Base-by-base conservation (phyloP, 2,797 vertebrate species). In the Glyptemys insculpta region DNA sequence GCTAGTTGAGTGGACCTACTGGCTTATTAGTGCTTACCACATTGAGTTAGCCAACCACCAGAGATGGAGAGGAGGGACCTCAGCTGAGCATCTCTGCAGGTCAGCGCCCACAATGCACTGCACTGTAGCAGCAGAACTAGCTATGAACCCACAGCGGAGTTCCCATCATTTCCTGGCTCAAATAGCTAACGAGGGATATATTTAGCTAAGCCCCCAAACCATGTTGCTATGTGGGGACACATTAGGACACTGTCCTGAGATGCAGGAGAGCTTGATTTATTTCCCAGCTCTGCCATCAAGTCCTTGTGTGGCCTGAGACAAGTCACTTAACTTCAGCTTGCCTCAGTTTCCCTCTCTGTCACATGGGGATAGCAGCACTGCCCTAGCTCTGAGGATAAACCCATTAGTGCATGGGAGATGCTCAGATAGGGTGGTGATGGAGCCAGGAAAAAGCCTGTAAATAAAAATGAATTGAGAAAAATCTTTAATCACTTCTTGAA, bases 121-220 rank as follows among this genome's bases (percentile, higher is more conserved):
- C 59, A 62, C 25, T 29, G 11, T 2, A 29, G 27, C 25, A 29
- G 12, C 14, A 1, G 31, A 34, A 34, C 59, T 62, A 31, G 29
- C 59, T 62, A 16, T 15, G 59, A 62, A 62, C 59, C 29, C 76
- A 79, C 31, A 31, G 29, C 15, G 6, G 29, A 34, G 10, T 8
- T 14, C 44, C n/a, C 0, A 0, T 3, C 76, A 57, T 56, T 29
- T 21, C 3, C 44, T 31, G 0, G 31, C 31, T 62, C 59, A 34
- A 15, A 62, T 62, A 31, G 57, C 29, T 59, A 59, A 59, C 3
- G 12, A 59, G 59, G 59, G 56, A 57, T 57, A 57, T 29, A 29
- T 27, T 57, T 57, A 62, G 12, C 59, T 62, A 34, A 15, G 31
- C 14, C 21, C 59, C 31, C 31, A 62, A 62, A 14, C 59, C 15